Evolutionary conservation across 1,140 invertebrate species (phyloP).

Genomic region (Ganaspis sp.): DNA sequence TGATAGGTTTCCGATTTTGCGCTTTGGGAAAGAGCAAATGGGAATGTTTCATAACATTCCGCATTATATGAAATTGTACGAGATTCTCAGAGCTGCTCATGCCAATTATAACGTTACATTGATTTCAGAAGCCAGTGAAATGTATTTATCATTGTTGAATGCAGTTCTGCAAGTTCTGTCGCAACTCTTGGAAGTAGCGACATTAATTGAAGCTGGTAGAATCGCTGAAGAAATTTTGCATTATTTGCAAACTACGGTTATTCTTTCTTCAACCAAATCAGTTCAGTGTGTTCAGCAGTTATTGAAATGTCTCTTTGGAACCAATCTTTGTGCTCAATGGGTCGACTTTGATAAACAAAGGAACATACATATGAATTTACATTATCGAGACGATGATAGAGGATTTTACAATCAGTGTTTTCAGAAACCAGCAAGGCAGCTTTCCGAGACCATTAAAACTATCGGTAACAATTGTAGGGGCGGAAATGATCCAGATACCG

Average conservation of each 20-base stretch:
- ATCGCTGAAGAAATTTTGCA: constrained; percentile 88
- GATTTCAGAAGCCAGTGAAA: constrained; percentile 83
- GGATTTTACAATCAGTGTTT: constrained; percentile 70
- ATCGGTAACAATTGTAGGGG: constrained; percentile 69
- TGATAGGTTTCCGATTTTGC: constrained; percentile 56
- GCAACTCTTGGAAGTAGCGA: constrained; percentile 86
- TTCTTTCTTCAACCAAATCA: constrained; percentile 82
- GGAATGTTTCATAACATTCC: constrained; percentile 82
- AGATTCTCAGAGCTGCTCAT: constrained; percentile 84
- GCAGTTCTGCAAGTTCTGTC: constrained; percentile 82
- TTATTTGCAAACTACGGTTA: constrained; percentile 85
- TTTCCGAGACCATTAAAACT: constrained; percentile 67
- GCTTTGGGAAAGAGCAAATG: constrained; percentile 66
- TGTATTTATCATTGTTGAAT: constrained; percentile 84
- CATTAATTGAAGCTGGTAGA: constrained; percentile 83
- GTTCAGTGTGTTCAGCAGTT: constrained; percentile 89
- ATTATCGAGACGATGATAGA: constrained; percentile 47
- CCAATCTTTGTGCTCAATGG: constrained; percentile 85
- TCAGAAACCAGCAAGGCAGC: constrained; percentile 64
- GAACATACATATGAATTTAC: constrained; percentile 45
- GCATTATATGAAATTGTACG: constrained; percentile 88
- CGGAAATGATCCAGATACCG: constrained; percentile 62
- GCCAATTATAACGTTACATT: constrained; percentile 89
- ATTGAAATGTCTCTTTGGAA: constrained; percentile 89
- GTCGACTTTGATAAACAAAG: constrained; percentile 68